Conservation (phyloP, 92 coral and sea anemone species). For the Palythoa heliodiscus region DNA sequence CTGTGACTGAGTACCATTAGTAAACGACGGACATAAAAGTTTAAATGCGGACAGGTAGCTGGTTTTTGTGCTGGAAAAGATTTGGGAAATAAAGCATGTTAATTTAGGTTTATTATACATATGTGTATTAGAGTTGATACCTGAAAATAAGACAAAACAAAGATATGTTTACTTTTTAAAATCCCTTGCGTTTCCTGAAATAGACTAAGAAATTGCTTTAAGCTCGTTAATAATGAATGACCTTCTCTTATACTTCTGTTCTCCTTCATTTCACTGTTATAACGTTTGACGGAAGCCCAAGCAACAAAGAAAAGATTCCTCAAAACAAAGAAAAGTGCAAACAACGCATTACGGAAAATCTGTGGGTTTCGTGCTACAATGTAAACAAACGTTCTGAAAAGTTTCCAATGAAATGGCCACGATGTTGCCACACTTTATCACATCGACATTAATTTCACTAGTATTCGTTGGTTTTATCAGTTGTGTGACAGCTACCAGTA, state of each 20-base stretch:
- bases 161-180: not conserved
- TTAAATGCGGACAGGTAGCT: slow-evolving; percentile 12
- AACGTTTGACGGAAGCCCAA: not conserved
- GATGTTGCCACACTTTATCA: not conserved
- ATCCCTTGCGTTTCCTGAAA: not conserved
- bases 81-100: not conserved
- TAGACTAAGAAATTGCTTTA: not conserved
- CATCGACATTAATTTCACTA: not conserved
- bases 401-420: slow-evolving; percentile 2
- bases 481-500: not conserved
- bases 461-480: not conserved
- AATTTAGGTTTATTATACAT: not conserved
- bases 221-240: not conserved
- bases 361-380: not conserved
- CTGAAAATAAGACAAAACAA: not conserved
- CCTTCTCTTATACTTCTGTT: not conserved
- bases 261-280: not conserved
- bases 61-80: not conserved
- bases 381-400: not conserved
- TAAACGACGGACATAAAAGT: not conserved
- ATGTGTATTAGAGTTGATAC: not conserved
- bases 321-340: not conserved
- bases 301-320: not conserved
- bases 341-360: not conserved
- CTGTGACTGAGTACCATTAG: not conserved